Base-by-base conservation (phyloP, 2,888 invertebrate genomes). In the Xylota sylvarum region DNA sequence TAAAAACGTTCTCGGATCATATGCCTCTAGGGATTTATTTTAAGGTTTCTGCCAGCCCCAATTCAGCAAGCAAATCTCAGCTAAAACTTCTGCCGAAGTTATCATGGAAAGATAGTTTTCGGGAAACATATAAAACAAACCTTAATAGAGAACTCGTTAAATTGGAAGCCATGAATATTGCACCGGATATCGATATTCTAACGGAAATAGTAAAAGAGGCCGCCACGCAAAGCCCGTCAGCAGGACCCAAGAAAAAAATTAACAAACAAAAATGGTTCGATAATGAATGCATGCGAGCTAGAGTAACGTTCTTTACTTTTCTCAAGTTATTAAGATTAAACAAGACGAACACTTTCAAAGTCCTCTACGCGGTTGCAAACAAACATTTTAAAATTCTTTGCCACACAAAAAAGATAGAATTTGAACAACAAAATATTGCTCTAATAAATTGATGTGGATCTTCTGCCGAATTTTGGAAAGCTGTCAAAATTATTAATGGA, bases 381-480 rank as follows among this genome's bases (percentile, higher is more conserved):
- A n/a, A n/a, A n/a, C n/a, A n/a, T n/a, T n/a, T n/a, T n/a, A n/a
- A n/a, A n/a, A n/a, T n/a, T n/a, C n/a, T n/a, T n/a, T n/a, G n/a
- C n/a, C n/a, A n/a, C n/a, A n/a, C n/a, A n/a, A n/a, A n/a, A n/a
- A 37, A 37, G 37, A 37, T 14, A 46, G 46, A 46, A 46, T 46
- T 46, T 46, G 46, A 46, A 7, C 17, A 46, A 46, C 46, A 46
- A 46, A 46, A 46, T 46, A 17, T 46, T 46, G 46, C 46, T 7
- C 46, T 46, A 7, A 46, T 14, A 17, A 46, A 17, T 17, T 0
- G 14, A 7, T 46, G 17, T 17, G 17, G 46, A 17, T 17, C 46
- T 4, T 46, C 46, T 6, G 46, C 46, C 7, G 17, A 46, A 5
- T 46, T 46, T 46, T 46, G 14, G 5, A 46, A 17, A 46, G 5